Conservation (phyloP, 2,113 vertebrate genomes). For the Perca fluviatilis region DNA sequence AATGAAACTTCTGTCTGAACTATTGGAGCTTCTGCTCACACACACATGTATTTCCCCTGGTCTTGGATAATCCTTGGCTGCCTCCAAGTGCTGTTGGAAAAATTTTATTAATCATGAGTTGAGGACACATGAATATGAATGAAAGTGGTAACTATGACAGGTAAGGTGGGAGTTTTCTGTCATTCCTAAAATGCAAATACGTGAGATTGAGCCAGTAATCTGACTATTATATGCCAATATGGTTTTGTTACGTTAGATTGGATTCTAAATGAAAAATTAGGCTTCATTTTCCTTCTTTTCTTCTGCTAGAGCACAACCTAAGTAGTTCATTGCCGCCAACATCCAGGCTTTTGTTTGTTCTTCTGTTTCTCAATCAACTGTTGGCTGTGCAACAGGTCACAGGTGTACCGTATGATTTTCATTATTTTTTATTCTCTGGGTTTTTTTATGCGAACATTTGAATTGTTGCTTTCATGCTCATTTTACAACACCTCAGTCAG, state of each 20-base stretch:
- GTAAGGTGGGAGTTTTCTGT: neutral
- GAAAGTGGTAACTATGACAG: neutral
- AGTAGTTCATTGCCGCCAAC: neutral
- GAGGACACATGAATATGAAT: neutral
- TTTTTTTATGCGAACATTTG: neutral
- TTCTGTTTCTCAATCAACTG: neutral
- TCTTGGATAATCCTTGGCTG: neutral
- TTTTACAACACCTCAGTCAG: neutral
- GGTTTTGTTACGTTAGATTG: neutral
- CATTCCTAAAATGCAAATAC: neutral
- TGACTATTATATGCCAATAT: neutral
- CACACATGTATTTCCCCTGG: neutral
- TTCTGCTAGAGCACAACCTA: neutral
- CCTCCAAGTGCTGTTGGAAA: neutral
- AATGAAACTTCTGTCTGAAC: conserved; percentile 13
- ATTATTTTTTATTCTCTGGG: neutral
- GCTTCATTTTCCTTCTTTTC: neutral
- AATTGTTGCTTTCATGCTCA: conserved; percentile 17
- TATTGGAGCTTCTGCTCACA: neutral
- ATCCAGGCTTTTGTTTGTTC: neutral
- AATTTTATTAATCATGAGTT: neutral
- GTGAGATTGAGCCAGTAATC: neutral
- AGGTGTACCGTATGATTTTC: neutral
- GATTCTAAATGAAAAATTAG: neutral
- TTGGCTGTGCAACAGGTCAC: neutral